Base-by-base conservation (phyloP, 2,797 vertebrate species). In the Valencia hispanica region DNA sequence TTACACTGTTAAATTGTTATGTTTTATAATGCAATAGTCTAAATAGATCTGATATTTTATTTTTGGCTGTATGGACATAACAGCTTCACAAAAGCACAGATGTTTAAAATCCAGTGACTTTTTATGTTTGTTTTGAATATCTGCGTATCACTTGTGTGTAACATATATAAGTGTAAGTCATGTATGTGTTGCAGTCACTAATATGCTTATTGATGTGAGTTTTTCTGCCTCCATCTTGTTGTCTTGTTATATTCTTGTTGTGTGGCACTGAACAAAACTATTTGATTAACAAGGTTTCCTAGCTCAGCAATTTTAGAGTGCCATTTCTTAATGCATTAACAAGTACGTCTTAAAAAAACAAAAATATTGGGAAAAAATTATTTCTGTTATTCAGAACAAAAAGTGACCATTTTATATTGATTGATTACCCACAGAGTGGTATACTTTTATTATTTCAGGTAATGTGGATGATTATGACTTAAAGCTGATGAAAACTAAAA, bases 241-340 rank as follows among this genome's bases (percentile, higher is more conserved):
- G 94, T 95, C 94, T 91, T 91, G 93, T 94, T 93, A 87, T 94
- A 92, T 94, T 82, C 86, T 89, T 94, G 91, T 95, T 90, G 70
- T 69, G 91, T 91, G 89, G 79, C 93, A 91, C 91, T 89, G 93
- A 93, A 86, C 94, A 94, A 96, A 95, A 91, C 86, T 51, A 73
- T 71, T 69, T 51, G 51, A 77, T 55, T 15, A 32, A 65, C 66
- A 78, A 22, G 48, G 47, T 12, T 6, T 14, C 25, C 39, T 25
- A 65, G 7, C 55, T 61, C 36, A 1, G 18, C 59, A 36, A 22
- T 66, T 66, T 25, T 25, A 41, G 34, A 66, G 10, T 3, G 10
- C 34, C 61, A n/a, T 27, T 36, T 22, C 39, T 65, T 66, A 18
- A 41, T 43, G 22, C 65, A 43, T 22, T 43, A 25, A 43, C 12